phyloP scores from a whole-genome alignment of 2,797 vertebrate genomes.

The Myripristis murdjan region DNA sequence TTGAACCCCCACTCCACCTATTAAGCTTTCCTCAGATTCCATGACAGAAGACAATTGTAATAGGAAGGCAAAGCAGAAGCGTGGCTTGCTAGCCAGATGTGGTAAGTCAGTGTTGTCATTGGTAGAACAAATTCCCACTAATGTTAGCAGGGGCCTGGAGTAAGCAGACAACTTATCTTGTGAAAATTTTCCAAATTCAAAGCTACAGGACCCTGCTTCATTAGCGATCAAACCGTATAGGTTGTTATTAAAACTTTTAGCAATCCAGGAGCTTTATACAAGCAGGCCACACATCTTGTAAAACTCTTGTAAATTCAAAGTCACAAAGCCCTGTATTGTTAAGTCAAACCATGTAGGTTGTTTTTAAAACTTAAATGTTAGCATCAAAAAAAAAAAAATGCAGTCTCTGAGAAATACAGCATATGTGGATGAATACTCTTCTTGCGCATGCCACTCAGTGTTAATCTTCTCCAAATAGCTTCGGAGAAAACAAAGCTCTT shows the following conservation, averaged over 20 bases:
- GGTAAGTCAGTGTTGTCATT: slow-evolving; percentile 16
- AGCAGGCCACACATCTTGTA: neutral
- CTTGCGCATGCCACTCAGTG: slow-evolving; percentile 28
- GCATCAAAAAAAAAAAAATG: slow-evolving; percentile 19
- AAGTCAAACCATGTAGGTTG: neutral
- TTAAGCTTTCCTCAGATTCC: slow-evolving; percentile 23
- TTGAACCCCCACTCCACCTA: neutral
- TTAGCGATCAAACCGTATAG: neutral
- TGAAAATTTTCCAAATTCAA: slow-evolving; percentile 10
- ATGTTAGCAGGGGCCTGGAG: slow-evolving; percentile 1
- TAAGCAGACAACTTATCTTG: neutral
- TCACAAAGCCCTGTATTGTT: neutral
- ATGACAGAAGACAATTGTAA: slow-evolving; percentile 18
- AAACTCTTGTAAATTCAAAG: slow-evolving; percentile 13
- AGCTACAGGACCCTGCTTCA: neutral
- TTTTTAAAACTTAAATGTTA: slow-evolving; percentile 11
- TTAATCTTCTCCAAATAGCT: slow-evolving; percentile 53
- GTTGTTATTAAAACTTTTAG: slow-evolving; percentile 5
- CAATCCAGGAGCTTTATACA: neutral
- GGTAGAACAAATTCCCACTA: slow-evolving; percentile 9
- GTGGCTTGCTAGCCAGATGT: slow-evolving; percentile 11
- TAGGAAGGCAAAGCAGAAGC: slow-evolving; percentile 20
- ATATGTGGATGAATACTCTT: slow-evolving; percentile 36
- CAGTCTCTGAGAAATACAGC: slow-evolving; percentile 13
- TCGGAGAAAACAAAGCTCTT: slow-evolving; percentile 57